phyloP scores from a whole-genome alignment of 2,888 invertebrate genomes.

The Drosophila neotestacea region DNA sequence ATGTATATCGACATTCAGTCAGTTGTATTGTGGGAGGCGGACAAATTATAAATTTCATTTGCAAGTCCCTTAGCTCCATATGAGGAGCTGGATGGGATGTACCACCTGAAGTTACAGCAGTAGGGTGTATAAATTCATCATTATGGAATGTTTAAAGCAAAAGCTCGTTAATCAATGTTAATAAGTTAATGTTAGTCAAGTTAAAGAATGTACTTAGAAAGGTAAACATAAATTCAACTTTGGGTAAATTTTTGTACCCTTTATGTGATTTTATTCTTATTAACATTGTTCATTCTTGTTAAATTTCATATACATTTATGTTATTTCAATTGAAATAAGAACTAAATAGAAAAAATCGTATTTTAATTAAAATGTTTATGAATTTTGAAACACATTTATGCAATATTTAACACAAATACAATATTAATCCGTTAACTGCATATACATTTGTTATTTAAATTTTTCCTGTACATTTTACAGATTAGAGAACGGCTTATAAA shows the following conservation, averaged over 20 bases:
- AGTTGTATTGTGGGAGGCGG: constrained; percentile 17
- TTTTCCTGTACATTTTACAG: constrained; percentile 22
- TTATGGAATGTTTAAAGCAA: background rate
- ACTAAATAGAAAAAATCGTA: no score
- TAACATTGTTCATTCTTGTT: no score
- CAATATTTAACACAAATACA: constrained; percentile 7
- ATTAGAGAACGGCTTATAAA: constrained; percentile 18
- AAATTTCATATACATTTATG: no score
- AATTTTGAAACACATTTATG: background rate
- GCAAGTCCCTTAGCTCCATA: constrained; percentile 13
- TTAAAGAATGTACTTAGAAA: no score
- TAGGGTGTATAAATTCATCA: background rate
- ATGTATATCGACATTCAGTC: constrained; percentile 26
- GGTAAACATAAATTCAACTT: no score
- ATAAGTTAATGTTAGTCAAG: no score
- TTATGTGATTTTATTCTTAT: no score
- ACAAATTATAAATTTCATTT: constrained; percentile 35
- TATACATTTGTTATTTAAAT: constrained; percentile 13
- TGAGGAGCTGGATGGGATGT: background rate
- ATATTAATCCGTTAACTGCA: constrained; percentile 1
- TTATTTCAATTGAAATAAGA: background rate
- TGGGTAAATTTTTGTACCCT: no score
- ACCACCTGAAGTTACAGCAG: background rate
- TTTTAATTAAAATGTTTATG: background rate
- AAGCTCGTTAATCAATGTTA: background rate